Evolutionary conservation across 2,797 vertebrate species (phyloP), one percentile per base, ranked within the genome.

Genomic region (Hydrocynus forskahlii): DNA sequence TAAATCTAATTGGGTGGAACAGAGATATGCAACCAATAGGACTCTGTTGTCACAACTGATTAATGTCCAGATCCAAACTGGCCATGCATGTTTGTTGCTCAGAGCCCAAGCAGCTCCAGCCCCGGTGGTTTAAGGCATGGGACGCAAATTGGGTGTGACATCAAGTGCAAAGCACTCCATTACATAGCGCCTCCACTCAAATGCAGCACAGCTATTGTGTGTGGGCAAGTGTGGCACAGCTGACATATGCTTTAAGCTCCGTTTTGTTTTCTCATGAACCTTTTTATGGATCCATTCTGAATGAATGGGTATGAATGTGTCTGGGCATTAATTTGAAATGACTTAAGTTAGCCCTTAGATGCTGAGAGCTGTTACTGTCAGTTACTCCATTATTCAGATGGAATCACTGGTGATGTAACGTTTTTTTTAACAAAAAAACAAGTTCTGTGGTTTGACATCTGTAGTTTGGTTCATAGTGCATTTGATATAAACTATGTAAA

Each of bases 91-190:
- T 93, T 92, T 92, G 66, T 92, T 89, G 94, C 90, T 83, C 0
- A 43, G 0, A 87, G 89, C 91, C 91, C 91, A 35, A 21, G 88
- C 86, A 91, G 71, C 93, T 78, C 91, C 93, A 95, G 94, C 94
- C 94, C 93, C 93, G 93, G 94, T 85, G 89, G 92, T 92, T 93
- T 81, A 85, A 86, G 87, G 87, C 90, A 89, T 92, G 80, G 87
- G 94, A 94, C 91, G 81, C 90, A 93, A 95, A 96, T 95, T 87
- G 90, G 80, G 89, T 95, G 93, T 95, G 95, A 96, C 92, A 84
- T 83, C 82, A 90, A 94, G 93, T 95, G 95, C 94, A 93, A 95
- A 94, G 93, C 91, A 45, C 21, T 89, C 84, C 84, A 92, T 95
- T 95, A 92, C 91, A 92, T 94, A 88, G 87, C 88, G 92, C 92